Evolutionary conservation across 2,888 invertebrate genomes (phyloP).

Genomic region (Maniola hyperantus): DNA sequence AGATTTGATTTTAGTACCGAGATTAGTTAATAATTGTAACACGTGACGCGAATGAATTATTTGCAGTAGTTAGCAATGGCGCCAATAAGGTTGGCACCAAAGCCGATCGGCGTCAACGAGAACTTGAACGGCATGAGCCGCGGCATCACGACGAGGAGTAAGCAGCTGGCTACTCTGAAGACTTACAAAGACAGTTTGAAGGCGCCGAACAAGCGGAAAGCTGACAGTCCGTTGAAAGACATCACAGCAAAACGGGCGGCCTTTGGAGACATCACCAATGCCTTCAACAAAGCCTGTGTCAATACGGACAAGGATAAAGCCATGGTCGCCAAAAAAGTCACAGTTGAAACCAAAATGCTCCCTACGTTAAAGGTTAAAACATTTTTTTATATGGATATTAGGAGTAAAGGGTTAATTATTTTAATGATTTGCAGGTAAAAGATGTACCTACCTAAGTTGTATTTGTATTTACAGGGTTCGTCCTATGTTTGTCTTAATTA

Average conservation of each 20-base stretch:
- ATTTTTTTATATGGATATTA: constrained; percentile 35
- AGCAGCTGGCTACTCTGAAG: constrained; percentile 79
- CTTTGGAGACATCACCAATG: constrained; percentile 93
- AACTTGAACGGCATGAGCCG: constrained; percentile 74
- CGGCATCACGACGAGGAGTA: constrained; percentile 84
- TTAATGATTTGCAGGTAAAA: background rate
- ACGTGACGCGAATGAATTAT: constrained; percentile 58
- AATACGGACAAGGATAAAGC: constrained; percentile 68
- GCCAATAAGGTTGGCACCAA: constrained; percentile 83
- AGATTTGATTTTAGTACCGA: background rate
- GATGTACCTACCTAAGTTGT: background rate
- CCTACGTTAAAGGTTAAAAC: constrained; percentile 71
- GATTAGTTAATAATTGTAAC: constrained; percentile 39
- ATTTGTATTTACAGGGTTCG: background rate
- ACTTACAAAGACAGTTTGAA: constrained; percentile 72
- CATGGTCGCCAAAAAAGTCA: constrained; percentile 75
- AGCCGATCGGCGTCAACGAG: constrained; percentile 74
- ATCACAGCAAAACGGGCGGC: constrained; percentile 90
- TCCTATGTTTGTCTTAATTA: constrained; percentile 1
- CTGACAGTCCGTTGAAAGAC: constrained; percentile 89
- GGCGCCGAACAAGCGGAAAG: constrained; percentile 88
- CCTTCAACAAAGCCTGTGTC: constrained; percentile 72
- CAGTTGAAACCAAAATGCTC: constrained; percentile 75
- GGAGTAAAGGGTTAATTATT: constrained; percentile 9
- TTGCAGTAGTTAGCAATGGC: constrained; percentile 80